Percentiles rank a stretch among this genome's conserved stretches.
Conservation (phyloP, 2,888 invertebrate genomes). For the Tetragonula carbonaria region DNA sequence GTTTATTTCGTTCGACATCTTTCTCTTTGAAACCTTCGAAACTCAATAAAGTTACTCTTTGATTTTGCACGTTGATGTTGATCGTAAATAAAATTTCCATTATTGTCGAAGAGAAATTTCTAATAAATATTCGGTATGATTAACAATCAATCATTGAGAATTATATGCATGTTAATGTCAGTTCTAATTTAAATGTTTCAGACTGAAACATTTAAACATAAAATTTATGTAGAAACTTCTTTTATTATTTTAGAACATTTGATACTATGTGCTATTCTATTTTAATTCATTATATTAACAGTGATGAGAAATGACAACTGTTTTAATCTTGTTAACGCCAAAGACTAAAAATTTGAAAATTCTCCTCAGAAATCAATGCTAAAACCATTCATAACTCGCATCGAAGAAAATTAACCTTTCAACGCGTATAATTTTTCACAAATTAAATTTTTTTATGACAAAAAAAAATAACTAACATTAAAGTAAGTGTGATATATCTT, state of each 20-base stretch:
- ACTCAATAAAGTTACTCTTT: neutral
- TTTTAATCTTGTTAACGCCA: neutral
- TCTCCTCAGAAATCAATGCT: no score
- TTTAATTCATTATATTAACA: neutral
- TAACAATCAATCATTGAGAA: neutral
- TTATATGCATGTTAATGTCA: neutral
- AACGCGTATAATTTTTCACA: no score
- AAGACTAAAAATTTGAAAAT: neutral
- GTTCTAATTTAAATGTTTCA: neutral
- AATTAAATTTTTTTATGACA: no score
- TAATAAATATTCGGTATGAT: neutral
- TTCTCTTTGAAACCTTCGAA: neutral
- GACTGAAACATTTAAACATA: neutral
- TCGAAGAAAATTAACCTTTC: no score
- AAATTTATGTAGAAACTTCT: neutral
- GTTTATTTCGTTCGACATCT: constrained; percentile 1
- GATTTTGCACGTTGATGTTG: neutral
- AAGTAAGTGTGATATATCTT: no score
- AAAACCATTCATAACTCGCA: no score
- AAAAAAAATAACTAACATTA: no score
- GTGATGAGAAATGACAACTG: no score
- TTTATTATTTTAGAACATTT: neutral
- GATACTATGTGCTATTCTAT: neutral
- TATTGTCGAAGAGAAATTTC: neutral
- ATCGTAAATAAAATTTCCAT: neutral